Conservation (phyloP, 1,140 invertebrate genomes). For the Papilio polyxenes region DNA sequence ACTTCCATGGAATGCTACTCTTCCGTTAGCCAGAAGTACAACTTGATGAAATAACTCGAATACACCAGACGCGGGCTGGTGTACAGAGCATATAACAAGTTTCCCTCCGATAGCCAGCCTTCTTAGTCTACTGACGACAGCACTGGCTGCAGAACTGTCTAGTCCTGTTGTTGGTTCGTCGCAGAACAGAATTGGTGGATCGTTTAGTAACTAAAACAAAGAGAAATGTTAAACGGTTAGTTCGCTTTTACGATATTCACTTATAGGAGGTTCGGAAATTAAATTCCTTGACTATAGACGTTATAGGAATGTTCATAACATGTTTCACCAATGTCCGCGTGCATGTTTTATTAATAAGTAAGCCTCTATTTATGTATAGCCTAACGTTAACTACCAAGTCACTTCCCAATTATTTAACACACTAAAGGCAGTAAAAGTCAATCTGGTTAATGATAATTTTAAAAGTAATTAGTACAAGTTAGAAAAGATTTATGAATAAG, state of each 20-base stretch:
- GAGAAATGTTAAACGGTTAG: not conserved
- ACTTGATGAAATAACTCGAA: slow-evolving; percentile 91
- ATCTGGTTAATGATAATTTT: not conserved
- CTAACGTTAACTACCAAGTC: not conserved
- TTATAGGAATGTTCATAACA: too few species aligned
- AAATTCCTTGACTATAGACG: too few species aligned
- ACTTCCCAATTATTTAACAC: not conserved
- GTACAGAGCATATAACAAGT: slow-evolving; percentile 91
- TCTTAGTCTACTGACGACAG: slow-evolving; percentile 86
- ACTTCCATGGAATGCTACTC: slow-evolving; percentile 90
- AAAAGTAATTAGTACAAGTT: not conserved
- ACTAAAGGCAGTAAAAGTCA: not conserved
- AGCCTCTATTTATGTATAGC: too few species aligned
- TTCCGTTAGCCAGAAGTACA: slow-evolving; percentile 88
- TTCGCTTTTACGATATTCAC: not conserved
- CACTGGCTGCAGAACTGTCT: slow-evolving; percentile 89
- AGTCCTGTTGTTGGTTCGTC: slow-evolving; percentile 92
- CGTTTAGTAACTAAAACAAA: slow-evolving; percentile 84
- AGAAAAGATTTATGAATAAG: not conserved
- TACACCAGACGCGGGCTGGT: slow-evolving; percentile 93
- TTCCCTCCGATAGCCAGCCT: slow-evolving; percentile 84
- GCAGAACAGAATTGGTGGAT: slow-evolving; percentile 89
- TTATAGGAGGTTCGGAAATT: too few species aligned
- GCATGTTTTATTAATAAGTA: too few species aligned
- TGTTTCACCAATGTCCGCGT: too few species aligned